Percentiles rank a stretch among this genome's conserved stretches.
phyloP scores from a whole-genome alignment of 2,113 vertebrate genomes.

The Atrichornis clamosus region DNA sequence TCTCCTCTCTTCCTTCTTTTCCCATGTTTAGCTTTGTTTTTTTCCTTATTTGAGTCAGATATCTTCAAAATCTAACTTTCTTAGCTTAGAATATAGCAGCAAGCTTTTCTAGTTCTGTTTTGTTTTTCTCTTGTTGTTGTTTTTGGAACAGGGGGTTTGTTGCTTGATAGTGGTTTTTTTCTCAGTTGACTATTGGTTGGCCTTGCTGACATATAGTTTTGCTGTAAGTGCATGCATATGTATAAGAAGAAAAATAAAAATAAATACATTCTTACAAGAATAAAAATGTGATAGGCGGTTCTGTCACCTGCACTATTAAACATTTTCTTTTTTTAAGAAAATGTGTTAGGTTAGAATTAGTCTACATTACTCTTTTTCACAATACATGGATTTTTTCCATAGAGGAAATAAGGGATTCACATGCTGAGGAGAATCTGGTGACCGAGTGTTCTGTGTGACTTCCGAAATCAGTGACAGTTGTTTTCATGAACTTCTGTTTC shows the following conservation, averaged over 20 bases:
- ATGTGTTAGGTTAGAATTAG: not conserved
- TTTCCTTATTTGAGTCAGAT: not conserved
- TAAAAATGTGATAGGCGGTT: not conserved
- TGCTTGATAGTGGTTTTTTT: not conserved
- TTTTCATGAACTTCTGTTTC: not conserved
- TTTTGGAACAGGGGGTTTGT: rapidly evolving
- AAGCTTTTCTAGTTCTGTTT: not conserved
- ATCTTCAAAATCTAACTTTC: not conserved
- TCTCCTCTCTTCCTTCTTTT: not conserved
- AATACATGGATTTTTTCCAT: rapidly evolving
- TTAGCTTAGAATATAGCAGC: not conserved
- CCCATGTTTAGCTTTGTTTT: not conserved
- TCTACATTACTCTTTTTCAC: not conserved
- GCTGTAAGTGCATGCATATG: rapidly evolving
- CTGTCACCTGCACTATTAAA: not conserved
- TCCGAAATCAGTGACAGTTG: not conserved
- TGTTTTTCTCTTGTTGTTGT: not conserved
- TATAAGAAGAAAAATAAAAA: not conserved
- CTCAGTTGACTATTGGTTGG: not conserved
- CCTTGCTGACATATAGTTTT: not conserved
- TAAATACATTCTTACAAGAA: not conserved
- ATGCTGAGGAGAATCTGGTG: not conserved
- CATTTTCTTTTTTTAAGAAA: not conserved
- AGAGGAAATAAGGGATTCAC: not conserved
- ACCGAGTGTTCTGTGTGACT: not conserved